Evolutionary conservation across 2,888 invertebrate species (phyloP), one percentile per base, ranked within the genome.

Genomic region (Dasypogon diadema): DNA sequence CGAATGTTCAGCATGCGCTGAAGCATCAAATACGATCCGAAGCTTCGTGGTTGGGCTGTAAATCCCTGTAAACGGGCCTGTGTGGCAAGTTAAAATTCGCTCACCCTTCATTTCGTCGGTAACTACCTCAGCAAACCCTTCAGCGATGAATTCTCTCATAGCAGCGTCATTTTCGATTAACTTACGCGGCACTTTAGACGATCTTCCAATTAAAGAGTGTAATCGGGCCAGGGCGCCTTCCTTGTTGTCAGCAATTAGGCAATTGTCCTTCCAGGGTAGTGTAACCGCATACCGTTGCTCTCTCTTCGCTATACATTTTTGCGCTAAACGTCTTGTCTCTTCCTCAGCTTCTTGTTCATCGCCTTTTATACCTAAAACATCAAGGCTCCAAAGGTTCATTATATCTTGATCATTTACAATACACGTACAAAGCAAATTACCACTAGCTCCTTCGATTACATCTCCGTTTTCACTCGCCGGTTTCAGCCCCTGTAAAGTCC

Each of bases 401-500:
- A 48, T 4, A 12, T 12, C 5, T 14, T 48, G n/a, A 0, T 48
- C 48, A n/a, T n/a, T n/a, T 3, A 75, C n/a, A 48, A 12, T 14
- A 16, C 8, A 48, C 5, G 48, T 4, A 30, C 34, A 30, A 30
- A 30, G n/a, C 10, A 30, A 30, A 30, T 30, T 30, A 30, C n/a
- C n/a, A n/a, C n/a, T n/a, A n/a, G n/a, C n/a, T n/a, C n/a, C n/a
- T 30, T 30, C 34, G 10, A 5, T 10, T 30, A 6, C 34, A 6
- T 6, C 0, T 30, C 34, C 10, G 34, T 10, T 10, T 6, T 6
- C 34, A 30, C 34, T 30, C 10, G 34, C 34, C 1, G 10, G 34
- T 30, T 68, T 55, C 14, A 60, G 75, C 2, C 72, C 72, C 63
- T 77, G 77, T 14, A 63, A 54, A n/a, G 77, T 77, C 77, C 75